Evolutionary conservation across 2,113 vertebrate species (phyloP).

Genomic region (Acrocephalus arundinaceus): DNA sequence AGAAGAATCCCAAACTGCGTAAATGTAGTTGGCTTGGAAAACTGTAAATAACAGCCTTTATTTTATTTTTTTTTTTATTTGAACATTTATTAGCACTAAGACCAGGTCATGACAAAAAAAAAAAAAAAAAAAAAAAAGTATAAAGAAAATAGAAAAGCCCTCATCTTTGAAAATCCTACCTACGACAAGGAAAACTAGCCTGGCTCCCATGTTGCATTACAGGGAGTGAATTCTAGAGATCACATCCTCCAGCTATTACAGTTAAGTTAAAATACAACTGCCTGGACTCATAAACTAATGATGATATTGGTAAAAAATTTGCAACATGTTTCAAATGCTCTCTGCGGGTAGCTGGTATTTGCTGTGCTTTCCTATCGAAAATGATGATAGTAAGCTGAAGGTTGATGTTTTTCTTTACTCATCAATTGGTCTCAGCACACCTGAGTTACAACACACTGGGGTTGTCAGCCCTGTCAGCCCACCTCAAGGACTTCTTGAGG

Average conservation of each 20-base stretch:
- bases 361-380: background rate
- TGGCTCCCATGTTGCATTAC: background rate
- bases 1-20: background rate
- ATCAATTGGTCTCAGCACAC: background rate
- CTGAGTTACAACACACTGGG: background rate
- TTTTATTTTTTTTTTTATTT: background rate
- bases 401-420: background rate
- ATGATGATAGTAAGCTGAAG: background rate
- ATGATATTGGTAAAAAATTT: background rate
- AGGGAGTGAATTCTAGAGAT: background rate
- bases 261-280: background rate
- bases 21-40: background rate
- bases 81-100: background rate
- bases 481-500: background rate
- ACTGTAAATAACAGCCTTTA: background rate
- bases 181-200: background rate
- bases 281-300: background rate
- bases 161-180: background rate
- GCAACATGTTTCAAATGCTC: background rate
- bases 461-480: background rate
- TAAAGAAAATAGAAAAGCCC: background rate
- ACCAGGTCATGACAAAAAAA: background rate
- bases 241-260: background rate
- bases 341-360: background rate
- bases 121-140: background rate